phyloP scores from a whole-genome alignment of 2,888 invertebrate genomes.

The Sympetrum striolatum region DNA sequence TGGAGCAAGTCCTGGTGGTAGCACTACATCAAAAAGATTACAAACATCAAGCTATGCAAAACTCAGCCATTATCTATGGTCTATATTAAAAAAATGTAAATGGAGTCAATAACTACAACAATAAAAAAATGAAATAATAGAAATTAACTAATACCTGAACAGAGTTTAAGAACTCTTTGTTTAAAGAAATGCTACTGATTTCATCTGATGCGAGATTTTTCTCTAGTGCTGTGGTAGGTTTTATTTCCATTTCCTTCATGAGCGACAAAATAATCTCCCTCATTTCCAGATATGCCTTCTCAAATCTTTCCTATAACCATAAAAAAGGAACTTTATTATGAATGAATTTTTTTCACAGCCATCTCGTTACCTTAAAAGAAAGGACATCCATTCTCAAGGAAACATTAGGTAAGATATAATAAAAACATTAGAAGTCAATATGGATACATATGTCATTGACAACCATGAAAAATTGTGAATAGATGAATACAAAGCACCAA shows the following conservation, averaged over 20 bases:
- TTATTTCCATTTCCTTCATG: slow-evolving; percentile 24
- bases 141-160: background rate
- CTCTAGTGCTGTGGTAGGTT: background rate
- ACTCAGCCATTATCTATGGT: background rate
- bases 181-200: background rate
- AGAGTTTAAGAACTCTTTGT: background rate
- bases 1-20: slow-evolving; percentile 66
- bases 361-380: too few species aligned
- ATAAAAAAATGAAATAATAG: background rate
- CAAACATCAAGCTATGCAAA: background rate
- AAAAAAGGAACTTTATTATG: background rate
- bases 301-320: background rate
- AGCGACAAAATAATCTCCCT: slow-evolving; percentile 3
- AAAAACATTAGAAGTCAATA: too few species aligned
- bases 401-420: too few species aligned
- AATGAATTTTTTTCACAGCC: background rate
- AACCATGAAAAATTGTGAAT: too few species aligned
- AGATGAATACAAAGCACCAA: too few species aligned
- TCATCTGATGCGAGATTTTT: background rate
- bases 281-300: background rate
- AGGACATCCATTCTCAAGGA: too few species aligned
- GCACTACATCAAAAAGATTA: slow-evolving; percentile 52
- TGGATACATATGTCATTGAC: too few species aligned
- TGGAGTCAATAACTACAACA: background rate
- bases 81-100: background rate